Percentiles rank a stretch among this genome's conserved stretches.
Conservation (phyloP, 2,888 invertebrate species). For the Theretra japonica region DNA sequence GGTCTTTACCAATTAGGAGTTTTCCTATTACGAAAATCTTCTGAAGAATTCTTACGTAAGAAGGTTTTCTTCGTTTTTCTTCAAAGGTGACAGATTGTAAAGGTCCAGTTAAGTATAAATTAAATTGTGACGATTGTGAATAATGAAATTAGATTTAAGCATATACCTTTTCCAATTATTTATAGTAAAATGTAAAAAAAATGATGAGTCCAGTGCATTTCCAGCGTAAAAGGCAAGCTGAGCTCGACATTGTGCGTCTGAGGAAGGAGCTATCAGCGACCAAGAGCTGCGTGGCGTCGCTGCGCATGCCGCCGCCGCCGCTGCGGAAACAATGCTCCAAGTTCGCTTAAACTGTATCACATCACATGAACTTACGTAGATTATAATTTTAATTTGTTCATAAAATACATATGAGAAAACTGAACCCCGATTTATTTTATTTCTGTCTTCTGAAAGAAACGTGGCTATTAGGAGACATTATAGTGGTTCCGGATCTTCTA, state of each 20-base stretch:
- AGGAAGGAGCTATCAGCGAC: slow-evolving; percentile 75
- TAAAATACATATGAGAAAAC: background rate
- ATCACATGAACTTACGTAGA: background rate
- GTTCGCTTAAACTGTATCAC: slow-evolving; percentile 57
- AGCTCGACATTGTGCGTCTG: slow-evolving; percentile 77
- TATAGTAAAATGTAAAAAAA: background rate
- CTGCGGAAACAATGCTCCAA: slow-evolving; percentile 67
- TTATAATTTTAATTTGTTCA: background rate
- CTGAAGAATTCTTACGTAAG: too few species aligned
- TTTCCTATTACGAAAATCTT: too few species aligned
- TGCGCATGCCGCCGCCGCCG: slow-evolving; percentile 86
- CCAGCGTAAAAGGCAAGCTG: slow-evolving; percentile 82
- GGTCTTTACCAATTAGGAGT: too few species aligned
- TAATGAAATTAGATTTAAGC: too few species aligned
- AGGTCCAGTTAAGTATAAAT: too few species aligned
- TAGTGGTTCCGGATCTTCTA: too few species aligned
- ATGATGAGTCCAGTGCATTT: slow-evolving; percentile 46
- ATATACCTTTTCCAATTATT: background rate
- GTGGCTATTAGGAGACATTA: too few species aligned
- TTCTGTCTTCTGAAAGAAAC: too few species aligned
- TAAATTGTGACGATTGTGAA: too few species aligned
- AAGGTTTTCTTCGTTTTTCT: too few species aligned
- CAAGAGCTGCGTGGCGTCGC: slow-evolving; percentile 75
- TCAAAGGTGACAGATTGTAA: too few species aligned
- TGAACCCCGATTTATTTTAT: too few species aligned